phyloP scores from a whole-genome alignment of 1,140 invertebrate genomes.

The Drosophila bipectinata region DNA sequence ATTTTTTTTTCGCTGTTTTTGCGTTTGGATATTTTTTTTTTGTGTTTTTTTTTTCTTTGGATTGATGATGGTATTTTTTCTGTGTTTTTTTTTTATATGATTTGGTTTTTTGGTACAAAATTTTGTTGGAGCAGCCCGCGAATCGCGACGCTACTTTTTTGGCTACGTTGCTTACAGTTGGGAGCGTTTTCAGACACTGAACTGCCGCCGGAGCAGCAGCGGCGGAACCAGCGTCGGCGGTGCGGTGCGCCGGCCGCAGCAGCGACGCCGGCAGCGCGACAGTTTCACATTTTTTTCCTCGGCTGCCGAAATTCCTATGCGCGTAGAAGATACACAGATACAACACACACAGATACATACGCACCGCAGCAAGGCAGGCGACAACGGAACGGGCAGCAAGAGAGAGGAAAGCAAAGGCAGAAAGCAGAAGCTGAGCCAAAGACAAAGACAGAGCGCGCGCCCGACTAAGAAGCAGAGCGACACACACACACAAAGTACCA shows the following conservation, averaged over 20 bases:
- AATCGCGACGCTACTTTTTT: constrained; percentile 38
- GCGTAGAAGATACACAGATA: constrained; percentile 16
- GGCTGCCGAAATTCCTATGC: constrained; percentile 68
- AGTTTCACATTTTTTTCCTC: constrained; percentile 37
- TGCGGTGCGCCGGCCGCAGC: constrained; percentile 9
- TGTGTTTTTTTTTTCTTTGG: constrained; percentile 9
- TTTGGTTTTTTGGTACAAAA: constrained; percentile 22
- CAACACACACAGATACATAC: constrained; percentile 13
- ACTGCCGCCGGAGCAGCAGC: constrained; percentile 31
- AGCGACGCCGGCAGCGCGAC: constrained; percentile 24
- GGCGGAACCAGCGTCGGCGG: constrained; percentile 13
- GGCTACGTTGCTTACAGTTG: constrained; percentile 67
- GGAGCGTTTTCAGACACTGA: constrained; percentile 74
- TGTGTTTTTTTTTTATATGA: constrained; percentile 10
- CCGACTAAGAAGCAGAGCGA: constrained; percentile 1
- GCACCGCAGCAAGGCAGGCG: background rate
- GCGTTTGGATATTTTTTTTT: constrained; percentile 26
- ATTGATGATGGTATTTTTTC: constrained; percentile 22
- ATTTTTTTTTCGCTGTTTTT: constrained; percentile 15
- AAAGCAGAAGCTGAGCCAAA: constrained; percentile 20
- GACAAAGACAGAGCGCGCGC: constrained; percentile 21
- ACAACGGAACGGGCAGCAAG: background rate
- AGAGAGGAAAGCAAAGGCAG: constrained; percentile 6
- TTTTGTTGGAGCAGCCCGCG: constrained; percentile 30
- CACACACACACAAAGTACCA: background rate